Base-by-base conservation (phyloP, 2,888 invertebrate species). In the Sipunculus nudus region DNA sequence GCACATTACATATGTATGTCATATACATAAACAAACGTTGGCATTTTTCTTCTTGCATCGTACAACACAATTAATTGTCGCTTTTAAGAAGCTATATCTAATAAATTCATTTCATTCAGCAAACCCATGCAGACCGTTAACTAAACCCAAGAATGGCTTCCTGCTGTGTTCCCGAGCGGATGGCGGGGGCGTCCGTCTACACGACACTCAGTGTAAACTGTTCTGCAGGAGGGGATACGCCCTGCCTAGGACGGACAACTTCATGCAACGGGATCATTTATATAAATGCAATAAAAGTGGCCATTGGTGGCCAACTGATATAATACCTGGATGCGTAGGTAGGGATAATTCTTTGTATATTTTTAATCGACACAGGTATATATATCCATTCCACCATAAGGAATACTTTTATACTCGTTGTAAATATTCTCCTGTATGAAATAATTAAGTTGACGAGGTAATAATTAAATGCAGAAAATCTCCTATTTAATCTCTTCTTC, bases 241-340 rank as follows among this genome's bases (percentile, higher is more conserved):
- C 26, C 61, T 60, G 46, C 46, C 61, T 26, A 29, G 68, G 26
- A 40, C 57, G 0, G 60, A 58, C 35, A 57, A 59, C n/a, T 16
- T 35, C 21, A 21, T 29, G n/a, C 23, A 26, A 4, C 29, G 29
- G n/a, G 50, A 19, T 23, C 16, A 31, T 25, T 40, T 46, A 28
- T 67, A 49, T 43, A 25, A 43, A 19, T 68, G 68, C 53, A 65
- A 63, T 53, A 57, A 49, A 45, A 53, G 48, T n/a, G 68, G 68
- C 32, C 26, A 32, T 1, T 68, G 68, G 68, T 38, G 48, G 21
- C 68, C 68, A 19, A 54, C 59, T 23, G 21, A 57, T 28, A 43
- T 41, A 25, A 63, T 68, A 16, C 65, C 65, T 19, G 61, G 65
- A 55, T 68, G 68, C 39, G 65, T 68, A 38, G 39, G 68, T 68